Evolutionary conservation across 2,797 vertebrate species (phyloP), one percentile per base, ranked within the genome.

Genomic region (Tinamus major): DNA sequence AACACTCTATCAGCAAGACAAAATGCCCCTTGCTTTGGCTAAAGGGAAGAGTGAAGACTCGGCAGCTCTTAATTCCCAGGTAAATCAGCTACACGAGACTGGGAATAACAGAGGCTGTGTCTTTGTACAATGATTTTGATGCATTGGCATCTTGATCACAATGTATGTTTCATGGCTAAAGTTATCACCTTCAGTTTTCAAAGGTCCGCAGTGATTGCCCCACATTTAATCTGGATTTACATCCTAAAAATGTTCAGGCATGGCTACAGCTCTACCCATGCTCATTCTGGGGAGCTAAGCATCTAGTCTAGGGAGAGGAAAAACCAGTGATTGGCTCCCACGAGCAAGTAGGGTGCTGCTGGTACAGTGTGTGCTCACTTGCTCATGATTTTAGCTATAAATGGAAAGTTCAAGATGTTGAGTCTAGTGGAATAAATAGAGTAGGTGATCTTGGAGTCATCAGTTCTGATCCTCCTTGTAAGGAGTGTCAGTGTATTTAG

Each of bases 1-100:
- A 95, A 98, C 98, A 0, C 98, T 99, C 85, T 99, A 99, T 95
- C 99, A 99, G 98, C 98, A 99, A 97, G 98, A 99, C 93, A 98
- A 98, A 97, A 98, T 99, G 95, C 98, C 99, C 86, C 97, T 99
- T 91, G 98, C 98, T 79, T 97, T 98, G 80, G 98, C 99, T 94
- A 99, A 99, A 97, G 98, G 98, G 4, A 99, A 99, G 97, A 99
- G 98, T 81, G 99, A 99, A 88, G 99, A 99, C 70, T 97, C 98
- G 1, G 94, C 98, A 21, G 98, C 97, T 33, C 98, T 99, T 24
- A 98, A 98, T 87, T 98, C 99, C 69, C 99, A 99, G 99, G 99
- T 99, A 97, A 96, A 20, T 42, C 71, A 87, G 33, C 27, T 42
- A n/a, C 13, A 2, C 12, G n/a, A 4, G 21, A 6, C 21, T 41